Base-by-base conservation (phyloP, 2,888 invertebrate species). In the Euphydryas editha region DNA sequence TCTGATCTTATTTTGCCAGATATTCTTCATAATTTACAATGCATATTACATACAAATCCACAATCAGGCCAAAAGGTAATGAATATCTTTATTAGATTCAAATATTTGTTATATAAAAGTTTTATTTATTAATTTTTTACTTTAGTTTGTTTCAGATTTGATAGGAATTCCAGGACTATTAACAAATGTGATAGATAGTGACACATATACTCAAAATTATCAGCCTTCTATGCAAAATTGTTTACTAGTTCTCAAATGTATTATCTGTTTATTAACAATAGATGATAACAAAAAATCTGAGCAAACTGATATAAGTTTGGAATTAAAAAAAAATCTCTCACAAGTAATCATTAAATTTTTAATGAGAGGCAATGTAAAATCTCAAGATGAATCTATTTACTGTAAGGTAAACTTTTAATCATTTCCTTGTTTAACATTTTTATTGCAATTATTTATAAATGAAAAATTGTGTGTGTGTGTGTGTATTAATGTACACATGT, bases 371-470 rank as follows among this genome's bases (percentile, higher is more conserved):
- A 80, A 78, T 68, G 71, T 74, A 21, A 85, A 83, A 65, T 75
- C 77, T 56, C 83, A 86, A 71, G 91, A 93, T 83, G 90, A 93
- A 70, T 84, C 92, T 74, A 77, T 91, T 49, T 89, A 91, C 77
- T 91, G 87, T 77, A 94, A 94, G 86, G 94, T 94, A 80, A 77
- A 54, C 30, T 47, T n/a, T 15, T 0, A 0, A 10, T 62, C 5
- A 81, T 75, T 30, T 55, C 44, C 55, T 65, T 30, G 58, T 17
- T 18, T n/a, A 39, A 49, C 21, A 51, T 62, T 18, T 46, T 54
- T 17, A 51, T n/a, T 7, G 47, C 21, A 54, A 1, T 30, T 30
- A 30, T 5, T 30, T n/a, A n/a, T n/a, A n/a, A n/a, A n/a, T n/a
- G n/a, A n/a, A n/a, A n/a, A n/a, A n/a, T n/a, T n/a, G n/a, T n/a